A percentile compares a stretch with the other conserved stretches of the same genome.
These are phyloP conservation scores for Leptinotarsa defecta DNA, from an alignment of 1,140 invertebrate genomes.

Conservation along the genomic window DNA sequence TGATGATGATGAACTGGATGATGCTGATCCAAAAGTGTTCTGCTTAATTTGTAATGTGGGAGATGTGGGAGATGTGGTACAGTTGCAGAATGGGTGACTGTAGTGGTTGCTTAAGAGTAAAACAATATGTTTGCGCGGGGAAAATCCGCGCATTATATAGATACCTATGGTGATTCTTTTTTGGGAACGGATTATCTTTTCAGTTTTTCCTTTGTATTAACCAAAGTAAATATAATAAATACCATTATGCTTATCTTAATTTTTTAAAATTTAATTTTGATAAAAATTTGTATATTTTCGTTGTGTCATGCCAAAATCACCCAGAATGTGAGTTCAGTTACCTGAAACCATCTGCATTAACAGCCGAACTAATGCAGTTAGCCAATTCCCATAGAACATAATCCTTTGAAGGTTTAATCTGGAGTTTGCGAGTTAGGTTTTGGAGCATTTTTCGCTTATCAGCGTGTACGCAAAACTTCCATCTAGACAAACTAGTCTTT, in stretches of 20 bases:
- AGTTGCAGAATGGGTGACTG: too few relatives aligned
- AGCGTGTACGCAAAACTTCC: conserved; percentile 68
- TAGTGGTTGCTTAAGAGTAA: too few relatives aligned
- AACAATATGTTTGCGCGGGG: too few relatives aligned
- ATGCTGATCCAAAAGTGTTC: too few relatives aligned
- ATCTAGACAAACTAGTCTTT: conserved; percentile 61
- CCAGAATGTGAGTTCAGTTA: conserved; percentile 27
- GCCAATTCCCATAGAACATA: conserved; percentile 67
- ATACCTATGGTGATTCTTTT: too few relatives aligned
- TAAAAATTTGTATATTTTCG: not conserved
- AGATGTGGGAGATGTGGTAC: too few relatives aligned
- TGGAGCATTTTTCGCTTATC: conserved; percentile 68
- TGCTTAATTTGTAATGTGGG: too few relatives aligned
- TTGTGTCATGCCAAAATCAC: too few relatives aligned
- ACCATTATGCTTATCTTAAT: not conserved
- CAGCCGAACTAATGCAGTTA: conserved; percentile 64
- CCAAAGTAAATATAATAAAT: not conserved
- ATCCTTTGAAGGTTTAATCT: conserved; percentile 60
- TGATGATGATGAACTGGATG: too few relatives aligned
- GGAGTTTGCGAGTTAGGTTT: conserved; percentile 63
- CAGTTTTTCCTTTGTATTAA: not conserved
- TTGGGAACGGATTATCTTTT: too few relatives aligned
- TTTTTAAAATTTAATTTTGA: not conserved
- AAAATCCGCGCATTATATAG: too few relatives aligned
- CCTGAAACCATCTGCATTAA: conserved; percentile 64